phyloP scores from a whole-genome alignment of 53 echinoderm and acorn worm genomes.

The Holothuria leucospilota region DNA sequence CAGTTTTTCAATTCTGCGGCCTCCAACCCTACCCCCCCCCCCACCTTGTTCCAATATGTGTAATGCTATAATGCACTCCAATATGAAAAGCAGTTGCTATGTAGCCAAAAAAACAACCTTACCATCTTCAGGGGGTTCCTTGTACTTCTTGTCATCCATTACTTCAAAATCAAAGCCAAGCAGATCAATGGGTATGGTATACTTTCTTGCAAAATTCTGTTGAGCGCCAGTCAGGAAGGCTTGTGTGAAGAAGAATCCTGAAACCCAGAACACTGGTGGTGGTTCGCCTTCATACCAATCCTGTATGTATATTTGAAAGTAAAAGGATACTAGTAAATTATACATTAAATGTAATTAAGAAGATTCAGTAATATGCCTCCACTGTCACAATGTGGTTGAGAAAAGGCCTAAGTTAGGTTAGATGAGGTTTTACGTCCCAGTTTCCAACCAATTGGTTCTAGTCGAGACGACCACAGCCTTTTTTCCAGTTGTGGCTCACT shows the following conservation, averaged over 20 bases:
- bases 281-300: slow-evolving; percentile 97
- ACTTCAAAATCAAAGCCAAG: slow-evolving; percentile 95
- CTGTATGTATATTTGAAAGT: slow-evolving; percentile 42
- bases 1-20: too few species aligned
- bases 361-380: background rate
- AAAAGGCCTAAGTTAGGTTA: too few species aligned
- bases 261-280: slow-evolving; percentile 96
- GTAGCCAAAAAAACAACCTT: background rate
- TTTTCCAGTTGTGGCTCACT: too few species aligned
- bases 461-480: too few species aligned
- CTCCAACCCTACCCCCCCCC: too few species aligned
- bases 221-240: slow-evolving; percentile 98
- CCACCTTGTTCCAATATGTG: too few species aligned
- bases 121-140: slow-evolving; percentile 93
- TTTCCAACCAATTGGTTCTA: too few species aligned
- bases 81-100: too few species aligned
- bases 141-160: slow-evolving; percentile 95
- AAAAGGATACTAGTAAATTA: background rate
- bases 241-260: slow-evolving; percentile 98
- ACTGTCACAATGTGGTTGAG: background rate
- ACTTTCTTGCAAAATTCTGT: slow-evolving; percentile 98
- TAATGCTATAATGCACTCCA: too few species aligned
- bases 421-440: too few species aligned
- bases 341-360: background rate
- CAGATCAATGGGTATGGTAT: slow-evolving; percentile 95